Evolutionary conservation across 2,797 vertebrate genomes (phyloP), one percentile per base, ranked within the genome.

Genomic region (Geotrypetes seraphini): DNA sequence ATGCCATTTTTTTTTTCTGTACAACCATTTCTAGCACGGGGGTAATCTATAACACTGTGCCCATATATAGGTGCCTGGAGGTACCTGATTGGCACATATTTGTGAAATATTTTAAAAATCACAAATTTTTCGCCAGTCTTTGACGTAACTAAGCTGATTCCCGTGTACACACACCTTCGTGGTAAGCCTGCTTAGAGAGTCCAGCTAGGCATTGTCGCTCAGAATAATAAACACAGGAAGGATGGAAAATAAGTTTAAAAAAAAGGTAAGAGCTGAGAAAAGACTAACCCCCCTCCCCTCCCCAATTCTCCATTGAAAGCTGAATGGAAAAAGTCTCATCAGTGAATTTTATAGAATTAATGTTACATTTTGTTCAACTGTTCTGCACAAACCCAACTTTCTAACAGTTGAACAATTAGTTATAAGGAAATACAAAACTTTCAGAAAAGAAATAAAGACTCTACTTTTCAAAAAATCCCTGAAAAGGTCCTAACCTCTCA

Each of bases 341-440:
- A 4, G 34, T 18, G 19, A 33, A 45, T 27, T 7, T 15, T 2
- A 21, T 46, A 15, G 15, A 41, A 21, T 22, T 14, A 12, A 12
- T 7, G 14, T 19, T 19, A 13, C 30, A 21, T 39, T 14, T 10
- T 43, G n/a, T 26, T 22, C 26, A 51, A 35, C 17, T 31, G 15
- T 10, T 32, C 10, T 20, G 47, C 43, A 7, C 9, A 4, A 29
- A 18, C 25, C 9, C 7, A 25, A 24, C 23, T 7, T 12, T 33
- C 3, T 40, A 16, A 39, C 33, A 19, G n/a, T 38, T 31, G 8
- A 30, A 38, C 12, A 22, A 16, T 14, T 12, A 22, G 13, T 19
- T 38, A 15, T 36, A 35, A 52, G n/a, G 15, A 14, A 37, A 29
- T 12, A 33, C 7, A 41, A 37, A n/a, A n/a, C n/a, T n/a, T n/a